These are phyloP conservation scores for Rhinella marina DNA, from an alignment of 2,797 vertebrate genomes.

Conservation along the genomic window DNA sequence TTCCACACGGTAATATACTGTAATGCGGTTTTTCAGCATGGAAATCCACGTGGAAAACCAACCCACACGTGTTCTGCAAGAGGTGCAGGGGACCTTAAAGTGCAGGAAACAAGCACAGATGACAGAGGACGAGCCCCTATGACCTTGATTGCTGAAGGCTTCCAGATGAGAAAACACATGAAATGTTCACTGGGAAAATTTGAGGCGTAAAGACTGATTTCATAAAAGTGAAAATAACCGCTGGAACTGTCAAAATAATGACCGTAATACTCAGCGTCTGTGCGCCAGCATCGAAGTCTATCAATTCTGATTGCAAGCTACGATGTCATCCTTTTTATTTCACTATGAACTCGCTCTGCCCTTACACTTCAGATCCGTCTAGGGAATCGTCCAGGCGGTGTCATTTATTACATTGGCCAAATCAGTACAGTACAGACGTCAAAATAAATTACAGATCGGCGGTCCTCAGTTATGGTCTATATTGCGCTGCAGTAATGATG, in stretches of 20 bases:
- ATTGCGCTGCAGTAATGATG: neutral
- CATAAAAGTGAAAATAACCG: constrained; percentile 16
- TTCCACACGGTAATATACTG: too few relatives aligned
- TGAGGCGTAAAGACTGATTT: neutral
- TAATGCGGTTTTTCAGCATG: too few relatives aligned
- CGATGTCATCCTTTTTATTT: neutral
- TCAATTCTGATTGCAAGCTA: neutral
- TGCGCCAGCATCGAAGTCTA: neutral
- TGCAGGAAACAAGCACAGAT: neutral
- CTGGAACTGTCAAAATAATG: neutral
- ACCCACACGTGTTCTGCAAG: too few relatives aligned
- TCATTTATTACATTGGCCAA: neutral
- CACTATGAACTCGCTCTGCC: neutral
- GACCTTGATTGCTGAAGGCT: neutral
- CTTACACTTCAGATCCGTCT: neutral
- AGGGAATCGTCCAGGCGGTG: neutral
- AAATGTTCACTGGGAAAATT: neutral
- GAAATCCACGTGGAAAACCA: too few relatives aligned
- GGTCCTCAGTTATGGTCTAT: neutral
- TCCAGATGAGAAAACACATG: neutral
- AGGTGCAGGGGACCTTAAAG: too few relatives aligned
- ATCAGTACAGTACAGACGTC: neutral
- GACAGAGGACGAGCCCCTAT: neutral
- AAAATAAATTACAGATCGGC: neutral
- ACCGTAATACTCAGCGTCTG: neutral